Evolutionary conservation across 2,797 vertebrate genomes (phyloP).

Genomic region (Pristis pectinata): DNA sequence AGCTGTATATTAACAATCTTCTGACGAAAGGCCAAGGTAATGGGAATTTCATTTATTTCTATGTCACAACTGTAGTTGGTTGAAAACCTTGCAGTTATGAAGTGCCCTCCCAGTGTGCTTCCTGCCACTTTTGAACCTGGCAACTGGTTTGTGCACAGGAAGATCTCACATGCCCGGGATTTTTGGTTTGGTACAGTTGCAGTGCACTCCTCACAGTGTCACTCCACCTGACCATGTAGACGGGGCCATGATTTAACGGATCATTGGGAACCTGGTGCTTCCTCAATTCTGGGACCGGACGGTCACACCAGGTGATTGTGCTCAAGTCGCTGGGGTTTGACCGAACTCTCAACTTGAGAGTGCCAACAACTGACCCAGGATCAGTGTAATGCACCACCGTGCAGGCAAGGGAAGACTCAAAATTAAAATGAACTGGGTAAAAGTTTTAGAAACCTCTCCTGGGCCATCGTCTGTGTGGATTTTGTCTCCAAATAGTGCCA

Average conservation of each 20-base stretch:
- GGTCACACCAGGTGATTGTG: background rate
- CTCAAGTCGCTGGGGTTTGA: background rate
- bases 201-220: too few relatives aligned
- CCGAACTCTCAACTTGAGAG: background rate
- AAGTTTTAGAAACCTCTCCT: background rate
- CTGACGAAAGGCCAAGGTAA: constrained; percentile 18
- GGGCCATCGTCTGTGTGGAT: background rate
- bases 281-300: background rate
- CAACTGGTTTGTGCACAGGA: background rate
- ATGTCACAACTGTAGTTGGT: background rate
- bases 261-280: background rate
- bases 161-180: background rate
- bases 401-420: too few relatives aligned
- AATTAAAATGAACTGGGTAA: background rate
- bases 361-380: background rate
- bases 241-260: background rate
- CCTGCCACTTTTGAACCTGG: background rate
- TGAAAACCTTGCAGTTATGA: background rate
- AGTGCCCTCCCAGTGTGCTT: background rate
- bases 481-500: background rate
- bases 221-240: background rate
- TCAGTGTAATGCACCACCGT: background rate
- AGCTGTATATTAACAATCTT: background rate
- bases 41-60: background rate
- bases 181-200: too few relatives aligned